Base-by-base conservation (phyloP, 2,113 vertebrate species). In the Chaenocephalus aceratus region DNA sequence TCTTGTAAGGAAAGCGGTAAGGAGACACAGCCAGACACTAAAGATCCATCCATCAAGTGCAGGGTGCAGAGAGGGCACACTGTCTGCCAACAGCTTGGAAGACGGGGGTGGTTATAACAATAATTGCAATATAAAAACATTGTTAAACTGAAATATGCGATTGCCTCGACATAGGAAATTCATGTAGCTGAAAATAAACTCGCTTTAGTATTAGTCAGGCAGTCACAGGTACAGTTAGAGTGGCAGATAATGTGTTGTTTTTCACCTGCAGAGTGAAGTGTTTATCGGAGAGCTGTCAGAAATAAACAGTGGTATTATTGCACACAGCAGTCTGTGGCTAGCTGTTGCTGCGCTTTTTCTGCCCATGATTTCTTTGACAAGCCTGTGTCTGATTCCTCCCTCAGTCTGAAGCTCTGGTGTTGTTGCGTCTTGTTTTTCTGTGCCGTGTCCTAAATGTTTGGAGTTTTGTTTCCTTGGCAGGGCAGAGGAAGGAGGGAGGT, bases 391-490 rank as follows among this genome's bases (percentile, higher is more conserved):
- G 2, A 0, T 26, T 21, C 81, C 23, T 51, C 51, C 36, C 12
- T 23, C 15, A 26, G 65, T 23, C 14, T 21, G 13, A 45, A 54
- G 51, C 68, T 61, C 67, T 36, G 69, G 13, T 48, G 62, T 36
- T 71, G 75, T 26, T 26, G 46, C 6, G 3, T 78, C 13, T 72
- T 57, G 23, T 65, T 79, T 79, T 59, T 49, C 3, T 0, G 26
- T 61, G 74, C 67, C 3, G 41, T 62, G 82, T 75, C 79, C 80
- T 74, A 81, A 44, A 80, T 77, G 61, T 86, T 61, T 48, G 12
- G 51, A 56, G 54, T 80, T 83, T 78, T 54, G 49, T 64, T 66
- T 45, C 18, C 72, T 86, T 91, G 84, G 75, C 81, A 87, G 72
- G 61, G 18, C 66, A 69, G 54, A 41, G 1, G 0, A 45, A 58